Base-by-base conservation (phyloP, 1,140 invertebrate genomes). In the Lanistes nyassanus region DNA sequence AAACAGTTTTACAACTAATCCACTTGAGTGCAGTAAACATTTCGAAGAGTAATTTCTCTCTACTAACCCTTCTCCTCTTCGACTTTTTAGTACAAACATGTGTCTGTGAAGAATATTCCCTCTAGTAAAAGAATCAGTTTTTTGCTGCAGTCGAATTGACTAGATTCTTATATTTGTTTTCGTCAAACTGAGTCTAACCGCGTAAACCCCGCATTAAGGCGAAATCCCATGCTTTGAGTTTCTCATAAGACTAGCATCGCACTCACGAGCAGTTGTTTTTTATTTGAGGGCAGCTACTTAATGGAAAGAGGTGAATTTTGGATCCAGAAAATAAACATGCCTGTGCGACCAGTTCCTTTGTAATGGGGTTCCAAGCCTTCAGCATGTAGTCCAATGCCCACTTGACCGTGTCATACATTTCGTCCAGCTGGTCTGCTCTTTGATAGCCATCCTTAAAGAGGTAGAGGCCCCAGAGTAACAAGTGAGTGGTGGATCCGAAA, bases 381-480 rank as follows among this genome's bases (percentile, higher is more conserved):
- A 93, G 90, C 80, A 93, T 92, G 79, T 93, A 93, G 82, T 93
- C 92, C 0, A 91, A 90, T 0, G 91, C 90, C 92, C 92, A 93
- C 86, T 78, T 80, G 66, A 82, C 67, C 75, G 78, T 82, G 68
- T 90, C 86, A 6, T 90, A 85, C 47, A 89, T 86, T 77, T 90
- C 81, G 51, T 90, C 86, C 51, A 88, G 85, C 76, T 91, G 85
- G 34, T 86, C 88, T 81, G 80, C 64, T 0, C 84, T 80, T 4
- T 77, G 76, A 82, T 92, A 93, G 16, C 90, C 92, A 37, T 81
- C 81, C 56, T 78, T 75, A 31, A 76, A 92, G 9, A 90, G 90
- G 5, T 92, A 78, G 0, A 91, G 81, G 6, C 92, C 92, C 92
- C 92, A 93, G 0, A 91, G 89, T 19, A 93, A 79, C 0, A 92